Evolutionary conservation across 2,797 vertebrate species (phyloP), one percentile per base, ranked within the genome.

Genomic region (Lepus oiostolus): DNA sequence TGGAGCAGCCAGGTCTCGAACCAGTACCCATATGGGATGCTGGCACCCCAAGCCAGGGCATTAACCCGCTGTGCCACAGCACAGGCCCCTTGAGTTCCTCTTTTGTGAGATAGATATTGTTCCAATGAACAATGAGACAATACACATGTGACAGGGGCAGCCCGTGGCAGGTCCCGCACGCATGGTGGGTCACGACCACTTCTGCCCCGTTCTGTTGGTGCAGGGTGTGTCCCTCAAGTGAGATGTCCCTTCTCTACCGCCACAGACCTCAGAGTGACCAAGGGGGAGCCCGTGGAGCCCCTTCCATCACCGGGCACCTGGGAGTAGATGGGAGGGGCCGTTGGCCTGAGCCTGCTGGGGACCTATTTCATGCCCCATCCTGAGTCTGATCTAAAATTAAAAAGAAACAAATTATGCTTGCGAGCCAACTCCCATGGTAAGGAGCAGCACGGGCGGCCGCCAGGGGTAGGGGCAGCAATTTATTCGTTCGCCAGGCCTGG

Each of bases 381-480:
- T 72, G 83, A 83, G 50, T 90, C 5, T 77, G 30, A 85, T 62
- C 68, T 32, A 74, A 93, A 90, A 38, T 30, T 54, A 62, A 52
- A 80, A 35, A 79, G 24, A 24, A 60, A 50, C 32, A 32, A 71
- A 12, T 54, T 7, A 81, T 2, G 1, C 16, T 47, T 28, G 8
- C 4, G 35, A 90, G 13, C 80, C 38, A 12, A 38, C 58, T 60
- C 26, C 35, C 38, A 2, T 1, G 2, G 7, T 58, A 5, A 7
- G 30, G 67, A 52, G 9, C 32, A 58, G n/a, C 17, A 0, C 1
- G 14, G 52, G n/a, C 0, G 0, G 50, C 71, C 1, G 5, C 3
- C 4, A 0, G 5, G 8, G n/a, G 16, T 7, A 13, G 9, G 1
- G 6, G 32, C 19, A 7, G 16, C 2, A 9, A n/a, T 11, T 19